Conservation (phyloP, 2,888 invertebrate species). For the Caenorhabditis sp. region DNA sequence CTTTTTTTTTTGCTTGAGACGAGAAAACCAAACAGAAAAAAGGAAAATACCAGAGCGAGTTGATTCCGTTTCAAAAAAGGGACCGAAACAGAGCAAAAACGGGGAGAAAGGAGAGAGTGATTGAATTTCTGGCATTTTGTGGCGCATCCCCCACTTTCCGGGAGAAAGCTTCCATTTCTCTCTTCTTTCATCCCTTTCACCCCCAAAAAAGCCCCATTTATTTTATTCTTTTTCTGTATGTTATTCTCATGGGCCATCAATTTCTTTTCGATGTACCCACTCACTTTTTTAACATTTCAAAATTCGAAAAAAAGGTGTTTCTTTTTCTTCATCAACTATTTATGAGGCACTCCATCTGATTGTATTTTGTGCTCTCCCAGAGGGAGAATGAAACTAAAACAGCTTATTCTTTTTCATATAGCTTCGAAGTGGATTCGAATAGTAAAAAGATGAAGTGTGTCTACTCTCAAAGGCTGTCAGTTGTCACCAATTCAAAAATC, state of each 20-base stretch:
- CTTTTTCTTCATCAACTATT: conserved; percentile 40
- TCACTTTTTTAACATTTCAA: conserved; percentile 9
- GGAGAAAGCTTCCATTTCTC: conserved; percentile 26
- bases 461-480: not conserved
- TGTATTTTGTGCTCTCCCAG: conserved; percentile 4
- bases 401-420: conserved; percentile 12
- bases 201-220: conserved; percentile 12
- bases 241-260: conserved; percentile 34
- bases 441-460: conserved; percentile 6
- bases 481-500: not conserved
- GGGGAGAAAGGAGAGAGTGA: conserved; percentile 29
- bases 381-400: not conserved
- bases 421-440: conserved; percentile 15
- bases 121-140: conserved; percentile 54
- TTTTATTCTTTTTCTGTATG: conserved; percentile 19
- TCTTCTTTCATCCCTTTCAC: not conserved
- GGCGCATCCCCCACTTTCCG: conserved; percentile 27
- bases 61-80: conserved; percentile 37
- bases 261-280: not conserved
- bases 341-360: conserved; percentile 8
- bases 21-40: conserved; percentile 15
- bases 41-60: conserved; percentile 42
- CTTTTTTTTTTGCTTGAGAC: conserved; percentile 8
- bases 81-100: conserved; percentile 4
- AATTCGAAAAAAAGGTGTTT: conserved; percentile 9